These are phyloP conservation scores for Euleptes europaea DNA, from an alignment of 2,113 vertebrate genomes.

Conservation along the genomic window DNA sequence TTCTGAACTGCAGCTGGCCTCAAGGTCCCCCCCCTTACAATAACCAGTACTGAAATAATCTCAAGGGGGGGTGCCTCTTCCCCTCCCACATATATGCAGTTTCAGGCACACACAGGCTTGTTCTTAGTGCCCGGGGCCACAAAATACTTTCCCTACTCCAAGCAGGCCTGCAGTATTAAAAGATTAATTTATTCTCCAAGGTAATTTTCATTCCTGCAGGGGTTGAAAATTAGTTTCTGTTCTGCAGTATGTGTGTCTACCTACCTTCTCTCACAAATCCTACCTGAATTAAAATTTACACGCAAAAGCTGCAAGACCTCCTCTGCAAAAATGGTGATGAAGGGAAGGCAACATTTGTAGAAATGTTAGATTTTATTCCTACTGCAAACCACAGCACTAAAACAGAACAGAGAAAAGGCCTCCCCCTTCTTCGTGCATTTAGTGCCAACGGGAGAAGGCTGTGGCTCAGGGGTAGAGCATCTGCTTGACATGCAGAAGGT, in stretches of 20 bases:
- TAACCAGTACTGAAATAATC: slow-evolving; percentile 7
- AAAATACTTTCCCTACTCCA: neutral
- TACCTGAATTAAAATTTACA: neutral
- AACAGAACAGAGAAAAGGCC: too few species aligned
- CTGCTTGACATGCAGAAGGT: too few species aligned
- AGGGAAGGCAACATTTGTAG: too few species aligned
- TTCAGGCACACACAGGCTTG: slow-evolving; percentile 9
- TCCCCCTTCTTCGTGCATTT: too few species aligned
- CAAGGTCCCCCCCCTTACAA: neutral
- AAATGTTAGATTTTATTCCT: too few species aligned
- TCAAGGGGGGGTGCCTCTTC: neutral
- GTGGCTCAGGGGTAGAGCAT: too few species aligned
- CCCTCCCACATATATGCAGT: neutral
- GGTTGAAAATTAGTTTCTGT: neutral
- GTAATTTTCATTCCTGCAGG: slow-evolving; percentile 1
- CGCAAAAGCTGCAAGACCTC: neutral
- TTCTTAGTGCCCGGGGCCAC: neutral
- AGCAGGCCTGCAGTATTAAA: slow-evolving; percentile 26
- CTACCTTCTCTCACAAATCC: neutral
- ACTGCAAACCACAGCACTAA: too few species aligned
- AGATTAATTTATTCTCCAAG: slow-evolving; percentile 9
- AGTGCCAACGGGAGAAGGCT: too few species aligned
- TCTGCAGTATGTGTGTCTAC: neutral
- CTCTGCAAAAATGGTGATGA: neutral
- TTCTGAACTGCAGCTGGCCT: neutral